Percentiles rank a stretch among this genome's conserved stretches.
phyloP scores from a whole-genome alignment of 1,140 invertebrate genomes.

The Neuroterus valhalla region DNA sequence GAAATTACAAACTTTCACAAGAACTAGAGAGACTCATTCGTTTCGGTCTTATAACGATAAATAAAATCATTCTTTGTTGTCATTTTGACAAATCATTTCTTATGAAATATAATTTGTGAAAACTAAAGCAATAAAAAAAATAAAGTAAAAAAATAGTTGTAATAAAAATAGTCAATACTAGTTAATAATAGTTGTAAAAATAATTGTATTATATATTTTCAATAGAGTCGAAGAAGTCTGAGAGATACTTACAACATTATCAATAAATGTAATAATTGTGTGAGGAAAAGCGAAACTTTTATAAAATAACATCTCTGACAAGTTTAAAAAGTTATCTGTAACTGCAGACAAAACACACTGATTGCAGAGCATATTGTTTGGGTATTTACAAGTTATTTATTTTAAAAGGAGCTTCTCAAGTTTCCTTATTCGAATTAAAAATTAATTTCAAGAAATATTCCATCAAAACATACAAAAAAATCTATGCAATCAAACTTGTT shows the following conservation, averaged over 20 bases:
- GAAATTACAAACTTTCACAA: conserved; percentile 22
- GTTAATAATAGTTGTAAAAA: no score
- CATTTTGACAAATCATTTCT: no score
- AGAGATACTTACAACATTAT: no score
- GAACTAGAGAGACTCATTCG: conserved; percentile 9
- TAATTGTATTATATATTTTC: no score
- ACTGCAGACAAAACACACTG: no score
- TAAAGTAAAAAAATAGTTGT: no score
- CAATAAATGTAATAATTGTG: background rate
- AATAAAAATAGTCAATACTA: no score
- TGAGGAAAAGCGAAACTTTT: background rate
- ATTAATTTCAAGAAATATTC: no score
- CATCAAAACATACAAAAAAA: background rate
- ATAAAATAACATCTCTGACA: background rate
- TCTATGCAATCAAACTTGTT: background rate
- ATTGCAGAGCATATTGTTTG: background rate
- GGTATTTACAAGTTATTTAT: conserved; percentile 18
- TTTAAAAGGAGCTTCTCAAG: background rate
- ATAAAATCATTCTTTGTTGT: no score
- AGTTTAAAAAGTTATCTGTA: background rate
- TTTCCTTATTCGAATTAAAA: background rate
- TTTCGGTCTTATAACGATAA: background rate
- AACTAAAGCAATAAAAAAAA: no score
- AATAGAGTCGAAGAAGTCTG: no score
- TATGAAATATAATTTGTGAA: no score